Percentiles rank a stretch among this genome's conserved stretches.
Evolutionary conservation across 1,140 invertebrate genomes (phyloP).

Genomic region (Bombus waltoni): DNA sequence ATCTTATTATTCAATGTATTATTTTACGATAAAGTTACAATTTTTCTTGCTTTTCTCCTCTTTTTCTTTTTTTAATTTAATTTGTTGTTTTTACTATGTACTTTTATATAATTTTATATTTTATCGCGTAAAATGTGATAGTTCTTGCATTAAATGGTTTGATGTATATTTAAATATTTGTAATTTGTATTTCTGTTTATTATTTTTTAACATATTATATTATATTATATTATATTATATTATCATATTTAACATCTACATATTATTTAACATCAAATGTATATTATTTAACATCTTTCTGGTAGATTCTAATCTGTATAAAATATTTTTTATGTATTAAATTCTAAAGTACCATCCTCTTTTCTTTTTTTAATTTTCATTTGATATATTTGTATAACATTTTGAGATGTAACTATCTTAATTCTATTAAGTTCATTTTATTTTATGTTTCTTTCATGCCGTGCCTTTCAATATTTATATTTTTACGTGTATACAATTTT

Average conservation of each 20-base stretch:
- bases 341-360: not conserved
- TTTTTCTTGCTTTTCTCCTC: not conserved
- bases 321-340: not conserved
- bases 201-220: too few relatives aligned
- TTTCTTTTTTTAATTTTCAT: not conserved
- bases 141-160: not conserved
- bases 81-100: not conserved
- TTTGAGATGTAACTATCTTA: not conserved
- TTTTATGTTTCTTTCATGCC: not conserved
- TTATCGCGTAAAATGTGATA: not conserved
- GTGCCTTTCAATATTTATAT: not conserved
- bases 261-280: too few relatives aligned
- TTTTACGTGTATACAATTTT: not conserved
- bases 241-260: not conserved
- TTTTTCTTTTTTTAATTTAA: not conserved
- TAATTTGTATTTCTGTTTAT: not conserved
- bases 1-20: not conserved
- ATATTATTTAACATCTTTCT: not conserved
- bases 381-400: not conserved
- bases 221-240: too few relatives aligned
- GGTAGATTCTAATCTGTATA: not conserved
- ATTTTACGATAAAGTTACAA: not conserved
- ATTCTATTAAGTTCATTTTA: not conserved
- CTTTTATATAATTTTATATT: not conserved
- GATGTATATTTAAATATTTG: not conserved